Base-by-base conservation (phyloP, 2,888 invertebrate genomes). In the Ectemnius cavifrons region DNA sequence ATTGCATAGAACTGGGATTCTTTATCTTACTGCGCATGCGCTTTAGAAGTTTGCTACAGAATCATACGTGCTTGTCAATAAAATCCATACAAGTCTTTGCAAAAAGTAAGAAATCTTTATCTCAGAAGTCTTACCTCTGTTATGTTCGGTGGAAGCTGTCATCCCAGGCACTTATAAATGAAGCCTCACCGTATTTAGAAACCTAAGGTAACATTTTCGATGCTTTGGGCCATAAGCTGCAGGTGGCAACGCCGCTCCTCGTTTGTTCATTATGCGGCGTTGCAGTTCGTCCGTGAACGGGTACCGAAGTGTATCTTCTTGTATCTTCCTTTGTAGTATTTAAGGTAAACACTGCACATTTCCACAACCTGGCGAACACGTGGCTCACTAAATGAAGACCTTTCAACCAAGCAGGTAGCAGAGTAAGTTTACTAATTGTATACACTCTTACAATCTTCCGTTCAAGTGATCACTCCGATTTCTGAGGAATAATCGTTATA, bases 221-320 rank as follows among this genome's bases (percentile, higher is more conserved):
- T 11, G 37, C 37, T 37, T 52, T 52, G 52, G 52, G 52, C 52
- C 52, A 16, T 16, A 52, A 14, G 16, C 16, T 52, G 52, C 8
- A 84, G 74, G 72, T 79, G 87, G 85, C 87, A 87, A 87, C 87
- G 77, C 72, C 74, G 87, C 85, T 65, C 18, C 70, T 81, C 82
- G 79, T 82, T 84, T 85, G 85, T 83, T 87, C 80, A 82, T 75
- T 72, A 75, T 82, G 87, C 87, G 81, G 76, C 75, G 87, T 86
- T 87, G 86, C 81, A 84, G 81, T 79, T 84, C 63, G 71, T 79
- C 78, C 80, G 77, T 80, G 79, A 70, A 84, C 80, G 79, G 77
- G 82, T 80, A 84, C 81, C 81, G 81, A 76, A 78, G 84, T 81
- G 81, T 74, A 76, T 77, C 81, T 75, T 73, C 68, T 74, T 81